Percentiles rank a stretch among this genome's conserved stretches.
phyloP scores from a whole-genome alignment of 2,888 invertebrate species.

The Tuta absoluta region DNA sequence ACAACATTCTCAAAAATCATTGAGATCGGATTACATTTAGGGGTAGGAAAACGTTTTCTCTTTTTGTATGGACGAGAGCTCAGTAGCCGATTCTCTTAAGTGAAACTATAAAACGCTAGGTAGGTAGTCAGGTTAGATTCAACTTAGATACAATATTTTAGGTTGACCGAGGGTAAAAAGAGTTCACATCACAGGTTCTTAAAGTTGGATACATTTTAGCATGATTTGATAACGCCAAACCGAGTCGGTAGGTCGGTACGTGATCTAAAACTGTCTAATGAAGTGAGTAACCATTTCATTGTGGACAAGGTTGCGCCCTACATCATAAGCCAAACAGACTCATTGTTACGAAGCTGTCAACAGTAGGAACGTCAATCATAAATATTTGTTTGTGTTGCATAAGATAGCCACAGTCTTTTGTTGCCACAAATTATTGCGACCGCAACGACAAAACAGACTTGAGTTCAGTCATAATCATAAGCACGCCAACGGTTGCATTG shows the following conservation, averaged over 20 bases:
- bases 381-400: background rate
- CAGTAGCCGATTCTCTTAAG: too few species aligned
- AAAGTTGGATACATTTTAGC: background rate
- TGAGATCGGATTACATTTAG: too few species aligned
- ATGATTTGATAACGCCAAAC: constrained; percentile 1
- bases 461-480: too few species aligned
- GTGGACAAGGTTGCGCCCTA: constrained; percentile 12
- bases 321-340: constrained; percentile 14
- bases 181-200: too few species aligned
- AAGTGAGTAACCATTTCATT: constrained; percentile 8
- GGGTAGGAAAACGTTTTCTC: too few species aligned
- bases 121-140: too few species aligned
- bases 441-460: background rate
- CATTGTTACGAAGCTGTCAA: constrained; percentile 1
- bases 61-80: too few species aligned
- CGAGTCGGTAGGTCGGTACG: background rate
- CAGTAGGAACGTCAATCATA: background rate
- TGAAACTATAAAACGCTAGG: too few species aligned
- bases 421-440: background rate
- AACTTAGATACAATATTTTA: too few species aligned
- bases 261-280: constrained; percentile 14
- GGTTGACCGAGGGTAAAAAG: too few species aligned
- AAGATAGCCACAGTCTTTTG: background rate
- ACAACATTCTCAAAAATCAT: too few species aligned
- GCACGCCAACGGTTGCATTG: too few species aligned